phyloP scores from a whole-genome alignment of 2,797 vertebrate genomes.

The Decapterus maruadsi region DNA sequence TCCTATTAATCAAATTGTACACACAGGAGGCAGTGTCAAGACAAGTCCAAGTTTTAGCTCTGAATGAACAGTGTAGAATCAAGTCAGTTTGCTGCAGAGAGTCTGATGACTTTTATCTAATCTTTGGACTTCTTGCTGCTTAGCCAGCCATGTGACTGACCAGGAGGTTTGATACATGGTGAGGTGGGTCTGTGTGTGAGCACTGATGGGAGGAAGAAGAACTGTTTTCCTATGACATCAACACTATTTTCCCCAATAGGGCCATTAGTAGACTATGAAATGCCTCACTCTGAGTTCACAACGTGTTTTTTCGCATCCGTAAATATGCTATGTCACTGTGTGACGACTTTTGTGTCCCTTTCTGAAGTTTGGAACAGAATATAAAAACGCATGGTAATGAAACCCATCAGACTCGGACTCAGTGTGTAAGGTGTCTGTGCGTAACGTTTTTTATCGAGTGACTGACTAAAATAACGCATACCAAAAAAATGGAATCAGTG shows the following conservation, averaged over 20 bases:
- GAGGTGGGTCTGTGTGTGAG: neutral
- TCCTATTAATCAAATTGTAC: slow-evolving; percentile 1
- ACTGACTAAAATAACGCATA: no score
- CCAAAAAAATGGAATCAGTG: no score
- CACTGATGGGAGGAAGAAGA: slow-evolving; percentile 32
- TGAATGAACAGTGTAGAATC: neutral
- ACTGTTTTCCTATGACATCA: slow-evolving; percentile 64
- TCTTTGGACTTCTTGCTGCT: slow-evolving; percentile 50
- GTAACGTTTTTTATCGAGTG: no score
- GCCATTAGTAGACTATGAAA: slow-evolving; percentile 17
- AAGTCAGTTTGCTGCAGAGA: slow-evolving; percentile 5
- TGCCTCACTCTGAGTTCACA: slow-evolving; percentile 22
- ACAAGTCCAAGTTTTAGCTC: neutral
- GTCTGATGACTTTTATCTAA: slow-evolving; percentile 55
- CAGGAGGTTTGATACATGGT: slow-evolving; percentile 27
- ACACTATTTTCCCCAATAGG: slow-evolving; percentile 30
- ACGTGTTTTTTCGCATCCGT: neutral
- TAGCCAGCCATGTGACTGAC: slow-evolving; percentile 49
- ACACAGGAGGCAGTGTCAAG: neutral
- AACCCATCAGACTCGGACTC: no score
- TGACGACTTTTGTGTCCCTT: no score
- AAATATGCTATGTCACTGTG: no score
- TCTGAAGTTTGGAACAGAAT: no score
- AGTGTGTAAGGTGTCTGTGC: no score
- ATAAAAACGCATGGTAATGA: no score